Evolutionary conservation across 1,140 invertebrate species (phyloP).

Genomic region (Aphelinus certus): DNA sequence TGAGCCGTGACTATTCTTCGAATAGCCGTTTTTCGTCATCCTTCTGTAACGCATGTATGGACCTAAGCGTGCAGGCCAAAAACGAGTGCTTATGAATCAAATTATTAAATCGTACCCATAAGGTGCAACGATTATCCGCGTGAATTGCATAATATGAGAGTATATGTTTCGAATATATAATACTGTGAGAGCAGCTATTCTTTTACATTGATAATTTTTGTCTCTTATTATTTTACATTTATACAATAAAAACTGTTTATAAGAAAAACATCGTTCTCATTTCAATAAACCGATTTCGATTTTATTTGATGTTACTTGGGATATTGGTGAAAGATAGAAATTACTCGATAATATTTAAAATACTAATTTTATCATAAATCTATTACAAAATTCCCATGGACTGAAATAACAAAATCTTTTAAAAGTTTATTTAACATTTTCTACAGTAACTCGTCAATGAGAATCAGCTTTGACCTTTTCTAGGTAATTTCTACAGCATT

Average conservation of each 20-base stretch:
- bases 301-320: no score
- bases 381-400: no score
- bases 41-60: background rate
- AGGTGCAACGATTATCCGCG: background rate
- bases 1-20: conserved; percentile 45
- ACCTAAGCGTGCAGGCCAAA: background rate
- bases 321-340: no score
- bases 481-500: no score
- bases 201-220: conserved; percentile 25
- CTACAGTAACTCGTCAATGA: no score
- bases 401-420: no score
- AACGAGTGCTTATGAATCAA: background rate
- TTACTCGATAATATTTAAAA: no score
- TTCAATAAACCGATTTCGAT: no score
- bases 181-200: conserved; percentile 1
- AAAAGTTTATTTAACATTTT: no score
- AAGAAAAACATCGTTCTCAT: background rate
- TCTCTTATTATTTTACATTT: conserved; percentile 22
- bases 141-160: conserved; percentile 3
- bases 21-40: conserved; percentile 11
- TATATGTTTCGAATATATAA: background rate
- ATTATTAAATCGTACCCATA: background rate
- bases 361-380: no score
- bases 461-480: no score
- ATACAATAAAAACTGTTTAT: conserved; percentile 33